Percentiles rank a stretch among this genome's conserved stretches.
phyloP scores from a whole-genome alignment of 2,888 invertebrate genomes.

The Hecatera dysodea region DNA sequence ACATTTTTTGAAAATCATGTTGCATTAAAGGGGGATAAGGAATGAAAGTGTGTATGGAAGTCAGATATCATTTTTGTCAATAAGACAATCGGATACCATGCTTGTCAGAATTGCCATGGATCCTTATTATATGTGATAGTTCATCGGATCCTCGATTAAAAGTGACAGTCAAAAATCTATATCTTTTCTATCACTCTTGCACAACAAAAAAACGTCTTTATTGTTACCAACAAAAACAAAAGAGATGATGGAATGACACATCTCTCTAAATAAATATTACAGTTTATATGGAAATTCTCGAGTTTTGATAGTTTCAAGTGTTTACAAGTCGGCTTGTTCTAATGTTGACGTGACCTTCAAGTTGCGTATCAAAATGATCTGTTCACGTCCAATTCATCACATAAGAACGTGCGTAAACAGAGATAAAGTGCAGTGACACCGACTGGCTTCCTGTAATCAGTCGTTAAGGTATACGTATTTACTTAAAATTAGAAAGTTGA shows the following conservation, averaged over 20 bases:
- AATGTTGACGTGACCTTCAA: slow-evolving; percentile 34
- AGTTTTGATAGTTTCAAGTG: slow-evolving; percentile 48
- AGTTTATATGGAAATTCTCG: slow-evolving; percentile 24
- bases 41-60: too few relatives aligned
- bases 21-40: too few relatives aligned
- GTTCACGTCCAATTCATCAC: slow-evolving; percentile 42
- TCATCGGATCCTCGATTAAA: background rate
- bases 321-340: slow-evolving; percentile 40
- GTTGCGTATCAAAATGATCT: slow-evolving; percentile 35
- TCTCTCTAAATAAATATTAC: slow-evolving; percentile 20
- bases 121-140: background rate
- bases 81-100: too few relatives aligned
- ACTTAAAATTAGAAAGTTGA: slow-evolving; percentile 13
- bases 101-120: background rate
- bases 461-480: slow-evolving; percentile 15
- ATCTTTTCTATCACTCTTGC: background rate
- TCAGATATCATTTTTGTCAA: too few relatives aligned
- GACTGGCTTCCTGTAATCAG: slow-evolving; percentile 11
- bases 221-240: background rate
- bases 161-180: background rate
- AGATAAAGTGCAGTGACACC: slow-evolving; percentile 51
- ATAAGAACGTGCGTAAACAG: slow-evolving; percentile 24
- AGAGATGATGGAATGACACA: slow-evolving; percentile 26
- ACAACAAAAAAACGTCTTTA: slow-evolving; percentile 4
- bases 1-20: too few relatives aligned